phyloP scores from a whole-genome alignment of 1,140 invertebrate genomes.

The Bicyclus anynana region DNA sequence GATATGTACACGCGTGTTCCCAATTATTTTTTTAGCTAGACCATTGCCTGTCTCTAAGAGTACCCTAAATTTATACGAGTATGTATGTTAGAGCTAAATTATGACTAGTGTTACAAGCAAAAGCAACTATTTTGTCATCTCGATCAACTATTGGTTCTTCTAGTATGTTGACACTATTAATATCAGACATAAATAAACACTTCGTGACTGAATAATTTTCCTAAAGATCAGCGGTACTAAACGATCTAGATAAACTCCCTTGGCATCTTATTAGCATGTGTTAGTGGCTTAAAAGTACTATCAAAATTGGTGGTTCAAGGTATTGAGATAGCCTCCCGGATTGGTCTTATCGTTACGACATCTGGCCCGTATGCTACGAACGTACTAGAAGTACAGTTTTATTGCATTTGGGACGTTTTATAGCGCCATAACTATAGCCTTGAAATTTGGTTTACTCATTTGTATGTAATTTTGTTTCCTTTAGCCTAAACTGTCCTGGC shows the following conservation, averaged over 20 bases:
- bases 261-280: conserved; percentile 48
- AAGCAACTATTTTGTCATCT: no score
- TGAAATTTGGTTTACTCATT: conserved; percentile 26
- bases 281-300: conserved; percentile 51
- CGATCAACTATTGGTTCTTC: background rate
- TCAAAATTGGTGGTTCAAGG: conserved; percentile 62
- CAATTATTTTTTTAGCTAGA: no score
- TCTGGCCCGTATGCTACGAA: conserved; percentile 44
- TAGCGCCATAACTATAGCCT: conserved; percentile 27
- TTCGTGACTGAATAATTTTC: conserved; percentile 13
- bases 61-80: no score
- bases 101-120: no score
- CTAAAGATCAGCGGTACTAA: conserved; percentile 21
- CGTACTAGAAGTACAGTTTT: conserved; percentile 37
- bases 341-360: conserved; percentile 53
- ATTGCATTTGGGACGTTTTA: conserved; percentile 49
- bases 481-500: background rate
- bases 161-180: background rate
- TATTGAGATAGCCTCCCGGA: conserved; percentile 53
- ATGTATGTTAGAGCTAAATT: no score
- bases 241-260: conserved; percentile 42
- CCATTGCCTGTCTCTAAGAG: no score
- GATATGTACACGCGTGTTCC: no score
- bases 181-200: conserved; percentile 6
- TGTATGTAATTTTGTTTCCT: conserved; percentile 22